These are phyloP conservation scores for Artemia sinica DNA, from an alignment of 2,888 invertebrate genomes.

Conservation along the genomic window DNA sequence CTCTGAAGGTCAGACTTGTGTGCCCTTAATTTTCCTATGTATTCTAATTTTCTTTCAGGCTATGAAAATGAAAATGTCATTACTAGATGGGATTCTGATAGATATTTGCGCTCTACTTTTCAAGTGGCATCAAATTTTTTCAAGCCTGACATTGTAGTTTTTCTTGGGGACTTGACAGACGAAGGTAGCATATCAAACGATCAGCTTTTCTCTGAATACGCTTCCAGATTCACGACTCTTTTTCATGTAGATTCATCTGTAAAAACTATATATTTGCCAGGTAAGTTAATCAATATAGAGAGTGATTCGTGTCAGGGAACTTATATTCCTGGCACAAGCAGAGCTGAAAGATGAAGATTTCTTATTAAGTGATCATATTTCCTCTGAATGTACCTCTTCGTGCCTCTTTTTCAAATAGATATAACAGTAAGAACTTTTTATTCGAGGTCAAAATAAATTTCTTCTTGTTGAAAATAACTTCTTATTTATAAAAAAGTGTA, in stretches of 20 bases:
- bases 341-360: neutral
- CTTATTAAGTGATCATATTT: neutral
- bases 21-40: too few species aligned
- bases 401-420: neutral
- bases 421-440: too few species aligned
- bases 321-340: neutral
- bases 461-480: too few species aligned
- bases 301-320: neutral
- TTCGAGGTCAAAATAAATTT: too few species aligned
- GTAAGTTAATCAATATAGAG: neutral
- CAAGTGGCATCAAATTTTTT: slow-evolving; percentile 47
- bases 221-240: slow-evolving; percentile 50
- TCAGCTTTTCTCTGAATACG: slow-evolving; percentile 53
- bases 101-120: slow-evolving; percentile 59
- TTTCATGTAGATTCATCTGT: slow-evolving; percentile 34
- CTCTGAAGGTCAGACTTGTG: too few species aligned
- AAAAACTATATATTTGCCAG: neutral
- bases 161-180: slow-evolving; percentile 84
- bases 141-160: slow-evolving; percentile 65
- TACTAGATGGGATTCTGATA: slow-evolving; percentile 5
- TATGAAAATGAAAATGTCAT: neutral
- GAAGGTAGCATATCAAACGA: slow-evolving; percentile 66
- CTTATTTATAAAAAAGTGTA: too few species aligned
- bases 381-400: neutral
- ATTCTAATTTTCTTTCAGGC: too few species aligned